These are phyloP conservation scores for Spea hammondii DNA, from an alignment of 2,797 vertebrate species.

Conservation along the genomic window DNA sequence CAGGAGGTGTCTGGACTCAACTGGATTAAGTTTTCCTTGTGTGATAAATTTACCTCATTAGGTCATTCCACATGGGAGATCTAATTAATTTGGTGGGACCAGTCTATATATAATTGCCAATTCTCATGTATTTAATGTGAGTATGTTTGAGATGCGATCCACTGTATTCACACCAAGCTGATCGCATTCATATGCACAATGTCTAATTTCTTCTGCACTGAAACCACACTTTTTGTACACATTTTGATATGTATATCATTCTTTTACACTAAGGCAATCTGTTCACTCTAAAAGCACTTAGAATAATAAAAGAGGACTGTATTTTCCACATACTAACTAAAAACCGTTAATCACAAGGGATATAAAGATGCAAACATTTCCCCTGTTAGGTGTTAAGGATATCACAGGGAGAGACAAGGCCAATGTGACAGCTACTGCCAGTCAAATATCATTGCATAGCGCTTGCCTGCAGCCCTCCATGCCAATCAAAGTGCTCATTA, in stretches of 20 bases:
- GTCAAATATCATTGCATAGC: conserved; percentile 28
- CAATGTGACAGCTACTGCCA: conserved; percentile 42
- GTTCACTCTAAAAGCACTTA: neutral
- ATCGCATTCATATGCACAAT: neutral
- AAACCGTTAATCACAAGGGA: conserved; percentile 11
- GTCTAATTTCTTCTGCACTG: neutral
- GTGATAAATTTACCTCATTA: too few species aligned
- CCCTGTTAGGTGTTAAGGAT: conserved; percentile 24
- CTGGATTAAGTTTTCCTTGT: too few species aligned
- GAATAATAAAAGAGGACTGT: neutral
- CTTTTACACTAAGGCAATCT: neutral
- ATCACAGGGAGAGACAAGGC: conserved; percentile 14
- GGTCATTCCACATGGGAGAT: too few species aligned
- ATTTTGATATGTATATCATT: neutral
- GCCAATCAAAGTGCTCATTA: conserved; percentile 49
- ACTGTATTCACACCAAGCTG: too few species aligned
- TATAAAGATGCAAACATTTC: conserved; percentile 34
- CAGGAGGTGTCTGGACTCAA: too few species aligned
- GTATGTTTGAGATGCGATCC: too few species aligned
- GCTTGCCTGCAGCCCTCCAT: conserved; percentile 14
- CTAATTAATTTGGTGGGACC: too few species aligned
- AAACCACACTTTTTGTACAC: neutral
- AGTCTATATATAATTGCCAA: too few species aligned
- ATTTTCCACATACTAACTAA: neutral
- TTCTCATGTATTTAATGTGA: too few species aligned